Evolutionary conservation across 2,113 vertebrate species (phyloP).

Genomic region (Tamias sibiricus): DNA sequence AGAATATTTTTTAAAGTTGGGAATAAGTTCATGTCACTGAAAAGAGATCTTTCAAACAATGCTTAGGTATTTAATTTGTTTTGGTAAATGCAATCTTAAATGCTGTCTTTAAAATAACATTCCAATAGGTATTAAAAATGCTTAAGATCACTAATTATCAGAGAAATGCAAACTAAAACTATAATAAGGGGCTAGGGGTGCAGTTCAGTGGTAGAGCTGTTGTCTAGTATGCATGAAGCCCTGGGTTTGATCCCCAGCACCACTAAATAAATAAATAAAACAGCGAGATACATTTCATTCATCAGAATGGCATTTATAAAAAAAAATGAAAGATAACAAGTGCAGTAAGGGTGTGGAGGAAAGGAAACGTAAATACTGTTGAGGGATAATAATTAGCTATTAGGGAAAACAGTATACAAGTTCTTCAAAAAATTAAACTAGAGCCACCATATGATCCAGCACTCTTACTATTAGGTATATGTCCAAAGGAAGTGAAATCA

Average conservation of each 20-base stretch:
- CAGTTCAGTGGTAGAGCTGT: background rate
- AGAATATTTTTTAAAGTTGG: background rate
- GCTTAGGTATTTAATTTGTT: background rate
- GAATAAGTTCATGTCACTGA: background rate
- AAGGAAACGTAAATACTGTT: background rate
- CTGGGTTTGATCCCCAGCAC: background rate
- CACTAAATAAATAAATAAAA: background rate
- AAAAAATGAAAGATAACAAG: background rate
- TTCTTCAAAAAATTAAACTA: background rate
- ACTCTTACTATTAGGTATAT: background rate
- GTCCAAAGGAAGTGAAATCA: background rate
- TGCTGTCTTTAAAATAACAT: background rate
- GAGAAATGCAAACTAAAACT: background rate
- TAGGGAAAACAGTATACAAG: background rate
- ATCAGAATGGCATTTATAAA: background rate
- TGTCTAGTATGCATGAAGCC: too few relatives aligned
- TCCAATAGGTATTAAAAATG: background rate
- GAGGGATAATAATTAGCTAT: background rate
- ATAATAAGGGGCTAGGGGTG: background rate
- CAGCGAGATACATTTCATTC: background rate
- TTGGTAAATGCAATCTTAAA: constrained; percentile 10
- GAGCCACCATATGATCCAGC: background rate
- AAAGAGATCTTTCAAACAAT: background rate
- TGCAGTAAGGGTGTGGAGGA: background rate
- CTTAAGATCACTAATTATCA: background rate